Conservation (phyloP, 2,113 vertebrate genomes). For the Sinocyclocheilus grahami region DNA sequence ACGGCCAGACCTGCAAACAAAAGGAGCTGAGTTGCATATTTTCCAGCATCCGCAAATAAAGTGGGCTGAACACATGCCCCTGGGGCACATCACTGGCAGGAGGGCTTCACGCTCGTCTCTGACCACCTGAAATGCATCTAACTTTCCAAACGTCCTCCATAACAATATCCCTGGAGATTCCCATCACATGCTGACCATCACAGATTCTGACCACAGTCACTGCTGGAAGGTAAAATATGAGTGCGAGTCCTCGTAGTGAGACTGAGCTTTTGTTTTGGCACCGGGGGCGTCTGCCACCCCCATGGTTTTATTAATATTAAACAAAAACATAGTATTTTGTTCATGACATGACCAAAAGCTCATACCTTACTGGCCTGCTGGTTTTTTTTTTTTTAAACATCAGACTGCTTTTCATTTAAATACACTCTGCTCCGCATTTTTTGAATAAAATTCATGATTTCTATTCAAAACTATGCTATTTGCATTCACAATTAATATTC, state of each 20-base stretch:
- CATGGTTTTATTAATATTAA: not conserved
- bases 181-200: not conserved
- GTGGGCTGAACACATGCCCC: conserved; percentile 8
- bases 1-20: not conserved
- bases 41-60: conserved; percentile 35
- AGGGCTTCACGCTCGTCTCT: conserved; percentile 35
- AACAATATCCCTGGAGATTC: conserved; percentile 54
- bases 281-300: not conserved
- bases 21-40: conserved; percentile 41
- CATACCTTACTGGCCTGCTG: not conserved
- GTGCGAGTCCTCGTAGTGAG: not conserved
- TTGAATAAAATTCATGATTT: not conserved
- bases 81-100: conserved; percentile 39
- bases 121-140: conserved; percentile 54
- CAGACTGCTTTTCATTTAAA: too few species aligned
- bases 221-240: too few species aligned
- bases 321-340: not conserved
- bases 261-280: not conserved
- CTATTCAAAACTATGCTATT: not conserved
- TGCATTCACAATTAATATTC: not conserved
- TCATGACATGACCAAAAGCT: not conserved
- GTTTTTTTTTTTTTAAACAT: not conserved
- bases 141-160: conserved; percentile 24
- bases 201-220: not conserved
- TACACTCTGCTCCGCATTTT: too few species aligned